These are phyloP conservation scores for Trissolcus basalis DNA, from an alignment of 1,140 invertebrate species.

Conservation along the genomic window DNA sequence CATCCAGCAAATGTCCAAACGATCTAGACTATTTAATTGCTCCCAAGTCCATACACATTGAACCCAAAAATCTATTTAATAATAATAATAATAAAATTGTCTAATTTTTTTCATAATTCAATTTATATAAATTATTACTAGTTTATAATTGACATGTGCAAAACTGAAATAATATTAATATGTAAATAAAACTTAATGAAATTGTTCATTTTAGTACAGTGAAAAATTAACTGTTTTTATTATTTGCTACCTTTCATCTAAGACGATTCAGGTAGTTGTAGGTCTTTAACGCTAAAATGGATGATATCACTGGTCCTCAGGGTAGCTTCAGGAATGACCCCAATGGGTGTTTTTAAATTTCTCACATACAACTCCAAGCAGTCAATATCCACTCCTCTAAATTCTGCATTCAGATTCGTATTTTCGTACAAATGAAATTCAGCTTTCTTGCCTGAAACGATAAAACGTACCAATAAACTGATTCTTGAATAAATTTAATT, in stretches of 20 bases:
- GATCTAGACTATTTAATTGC: too few relatives aligned
- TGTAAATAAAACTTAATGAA: too few relatives aligned
- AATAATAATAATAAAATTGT: too few relatives aligned
- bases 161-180: too few relatives aligned
- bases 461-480: background rate
- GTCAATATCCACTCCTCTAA: slow-evolving; percentile 70
- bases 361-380: slow-evolving; percentile 68
- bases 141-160: too few relatives aligned
- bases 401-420: slow-evolving; percentile 69
- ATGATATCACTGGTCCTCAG: slow-evolving; percentile 70
- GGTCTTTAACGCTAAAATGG: slow-evolving; percentile 60
- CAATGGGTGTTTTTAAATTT: slow-evolving; percentile 71
- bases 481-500: too few relatives aligned
- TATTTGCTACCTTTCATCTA: background rate
- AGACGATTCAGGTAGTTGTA: slow-evolving; percentile 8
- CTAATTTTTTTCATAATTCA: too few relatives aligned
- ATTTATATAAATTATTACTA: too few relatives aligned
- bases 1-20: too few relatives aligned
- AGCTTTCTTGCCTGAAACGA: slow-evolving; percentile 65
- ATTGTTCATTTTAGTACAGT: too few relatives aligned
- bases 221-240: background rate
- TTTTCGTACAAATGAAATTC: slow-evolving; percentile 72
- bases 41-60: too few relatives aligned
- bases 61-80: too few relatives aligned
- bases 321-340: slow-evolving; percentile 70